Evolutionary conservation across 2,888 invertebrate genomes (phyloP).

Genomic region (Notocelia uddmanniana): DNA sequence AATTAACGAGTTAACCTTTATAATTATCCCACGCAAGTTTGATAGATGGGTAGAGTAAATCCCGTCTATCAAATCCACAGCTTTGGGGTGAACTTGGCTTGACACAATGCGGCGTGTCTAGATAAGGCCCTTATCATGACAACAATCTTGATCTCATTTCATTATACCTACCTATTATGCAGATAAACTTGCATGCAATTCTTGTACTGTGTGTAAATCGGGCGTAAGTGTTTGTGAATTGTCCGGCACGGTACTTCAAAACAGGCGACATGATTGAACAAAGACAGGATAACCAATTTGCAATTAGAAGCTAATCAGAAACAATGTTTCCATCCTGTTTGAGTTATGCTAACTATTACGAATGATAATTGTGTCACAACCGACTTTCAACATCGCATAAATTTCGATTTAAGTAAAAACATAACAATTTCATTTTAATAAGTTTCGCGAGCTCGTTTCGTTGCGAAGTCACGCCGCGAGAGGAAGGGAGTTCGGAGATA

Average conservation of each 20-base stretch:
- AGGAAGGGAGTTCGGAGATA: not conserved
- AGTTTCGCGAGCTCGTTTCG: not conserved
- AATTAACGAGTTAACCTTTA: too few species aligned
- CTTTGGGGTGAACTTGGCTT: too few species aligned
- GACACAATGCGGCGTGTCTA: too few species aligned
- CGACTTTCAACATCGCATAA: not conserved
- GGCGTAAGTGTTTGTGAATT: not conserved
- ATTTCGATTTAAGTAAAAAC: not conserved
- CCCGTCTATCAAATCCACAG: too few species aligned
- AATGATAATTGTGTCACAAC: constrained; percentile 18
- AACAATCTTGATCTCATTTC: too few species aligned
- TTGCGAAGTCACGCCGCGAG: not conserved
- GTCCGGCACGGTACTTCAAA: constrained; percentile 15
- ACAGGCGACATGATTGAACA: constrained; percentile 20
- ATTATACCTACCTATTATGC: too few species aligned
- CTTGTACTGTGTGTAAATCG: too few species aligned
- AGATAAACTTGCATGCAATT: too few species aligned
- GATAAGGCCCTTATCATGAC: too few species aligned
- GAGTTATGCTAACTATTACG: constrained; percentile 34
- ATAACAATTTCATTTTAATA: not conserved
- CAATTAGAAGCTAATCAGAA: constrained; percentile 59
- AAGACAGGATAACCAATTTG: constrained; percentile 53
- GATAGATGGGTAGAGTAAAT: too few species aligned
- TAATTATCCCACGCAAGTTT: too few species aligned
- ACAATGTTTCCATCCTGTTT: constrained; percentile 56